Conservation (phyloP, 2,888 invertebrate species). For the Ophion ellenae region DNA sequence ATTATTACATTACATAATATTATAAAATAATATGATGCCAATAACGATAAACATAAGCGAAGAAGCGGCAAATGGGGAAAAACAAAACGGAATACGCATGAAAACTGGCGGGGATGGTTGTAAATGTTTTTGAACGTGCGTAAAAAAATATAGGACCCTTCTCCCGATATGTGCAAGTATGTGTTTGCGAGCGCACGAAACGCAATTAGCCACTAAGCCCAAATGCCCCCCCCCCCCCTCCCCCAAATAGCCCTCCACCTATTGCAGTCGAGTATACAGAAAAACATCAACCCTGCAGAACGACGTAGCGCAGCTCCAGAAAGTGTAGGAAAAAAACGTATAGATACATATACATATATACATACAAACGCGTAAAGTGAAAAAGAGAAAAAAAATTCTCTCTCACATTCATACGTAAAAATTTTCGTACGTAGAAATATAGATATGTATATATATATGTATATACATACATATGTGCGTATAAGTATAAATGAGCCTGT, state of each 20-base stretch:
- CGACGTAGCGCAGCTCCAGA: slow-evolving; percentile 59
- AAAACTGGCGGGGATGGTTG: slow-evolving; percentile 34
- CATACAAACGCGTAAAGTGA: slow-evolving; percentile 64
- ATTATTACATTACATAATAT: not conserved
- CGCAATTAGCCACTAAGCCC: slow-evolving; percentile 82
- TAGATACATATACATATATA: not conserved
- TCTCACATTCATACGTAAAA: slow-evolving; percentile 57
- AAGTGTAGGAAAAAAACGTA: slow-evolving; percentile 58
- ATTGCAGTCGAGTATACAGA: slow-evolving; percentile 70
- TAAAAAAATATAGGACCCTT: slow-evolving; percentile 2
- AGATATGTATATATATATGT: slow-evolving; percentile 10
- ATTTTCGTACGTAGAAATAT: slow-evolving; percentile 35
- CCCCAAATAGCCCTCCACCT: slow-evolving; percentile 70
- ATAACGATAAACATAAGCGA: slow-evolving; percentile 7
- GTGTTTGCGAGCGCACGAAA: slow-evolving; percentile 75
- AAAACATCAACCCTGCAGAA: slow-evolving; percentile 64
- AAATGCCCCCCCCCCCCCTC: slow-evolving; percentile 70
- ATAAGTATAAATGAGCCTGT: slow-evolving; percentile 58
- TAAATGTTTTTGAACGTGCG: slow-evolving; percentile 50
- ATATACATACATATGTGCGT: slow-evolving; percentile 11
- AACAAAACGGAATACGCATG: slow-evolving; percentile 27
- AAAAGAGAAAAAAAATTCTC: slow-evolving; percentile 64
- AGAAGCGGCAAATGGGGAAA: slow-evolving; percentile 28
- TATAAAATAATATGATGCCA: not conserved
- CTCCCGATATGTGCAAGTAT: slow-evolving; percentile 35